Percentiles rank a stretch among this genome's conserved stretches.
phyloP scores from a whole-genome alignment of 2,888 invertebrate species.

The Aethes cnicana region DNA sequence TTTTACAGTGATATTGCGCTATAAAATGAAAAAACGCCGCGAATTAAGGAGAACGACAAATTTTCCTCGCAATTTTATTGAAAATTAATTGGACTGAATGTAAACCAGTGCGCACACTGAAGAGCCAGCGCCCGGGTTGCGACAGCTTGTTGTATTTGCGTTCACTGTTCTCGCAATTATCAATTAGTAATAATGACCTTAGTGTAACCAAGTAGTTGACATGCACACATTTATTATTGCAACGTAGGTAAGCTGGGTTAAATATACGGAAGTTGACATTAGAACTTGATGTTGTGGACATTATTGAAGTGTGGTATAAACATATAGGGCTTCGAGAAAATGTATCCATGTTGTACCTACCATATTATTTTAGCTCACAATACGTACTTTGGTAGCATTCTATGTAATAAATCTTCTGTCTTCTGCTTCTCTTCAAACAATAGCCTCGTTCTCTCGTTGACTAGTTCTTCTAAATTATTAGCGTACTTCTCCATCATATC shows the following conservation, averaged over 20 bases:
- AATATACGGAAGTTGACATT: conserved; percentile 37
- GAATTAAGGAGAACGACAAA: no score
- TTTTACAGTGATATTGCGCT: no score
- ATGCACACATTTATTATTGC: conserved; percentile 50
- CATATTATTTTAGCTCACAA: conserved; percentile 13
- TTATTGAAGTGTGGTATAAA: conserved; percentile 29
- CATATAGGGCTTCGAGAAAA: conserved; percentile 29
- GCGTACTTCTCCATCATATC: conserved; percentile 99
- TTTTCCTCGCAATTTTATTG: no score
- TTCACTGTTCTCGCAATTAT: conserved; percentile 51
- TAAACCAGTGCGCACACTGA: conserved; percentile 73
- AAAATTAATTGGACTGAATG: conserved; percentile 68
- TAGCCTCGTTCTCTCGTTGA: conserved; percentile 93
- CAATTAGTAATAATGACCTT: conserved; percentile 50
- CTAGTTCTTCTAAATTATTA: conserved; percentile 96
- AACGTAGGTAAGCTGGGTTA: conserved; percentile 39
- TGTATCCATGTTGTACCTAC: conserved; percentile 42
- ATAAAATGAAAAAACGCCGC: no score
- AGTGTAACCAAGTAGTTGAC: conserved; percentile 45
- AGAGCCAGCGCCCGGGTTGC: conserved; percentile 48
- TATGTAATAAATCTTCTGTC: conserved; percentile 93
- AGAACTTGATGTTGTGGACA: conserved; percentile 42
- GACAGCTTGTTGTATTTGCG: conserved; percentile 81
- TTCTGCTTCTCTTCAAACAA: conserved; percentile 96
- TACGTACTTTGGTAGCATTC: conserved; percentile 95